phyloP scores from a whole-genome alignment of 2,797 vertebrate species.

The Sebastes cheni region DNA sequence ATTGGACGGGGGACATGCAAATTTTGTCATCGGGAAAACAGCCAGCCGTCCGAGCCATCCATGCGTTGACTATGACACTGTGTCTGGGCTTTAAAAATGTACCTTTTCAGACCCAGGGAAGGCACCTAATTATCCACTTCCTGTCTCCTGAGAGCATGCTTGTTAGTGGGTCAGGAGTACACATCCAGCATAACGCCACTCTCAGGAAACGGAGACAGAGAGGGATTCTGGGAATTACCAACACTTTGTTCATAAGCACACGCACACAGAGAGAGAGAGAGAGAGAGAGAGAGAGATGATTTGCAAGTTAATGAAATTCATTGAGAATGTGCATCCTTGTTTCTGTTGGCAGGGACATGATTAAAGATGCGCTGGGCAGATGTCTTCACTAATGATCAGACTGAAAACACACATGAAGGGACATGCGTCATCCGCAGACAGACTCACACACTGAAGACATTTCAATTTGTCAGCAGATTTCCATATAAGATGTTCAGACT shows the following conservation, averaged over 20 bases:
- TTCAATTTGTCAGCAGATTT: conserved; percentile 15
- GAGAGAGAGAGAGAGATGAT: background rate
- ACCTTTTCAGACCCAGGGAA: conserved; percentile 37
- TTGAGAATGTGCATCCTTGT: conserved; percentile 39
- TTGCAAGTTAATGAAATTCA: conserved; percentile 65
- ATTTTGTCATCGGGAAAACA: conserved; percentile 20
- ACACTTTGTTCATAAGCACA: conserved; percentile 21
- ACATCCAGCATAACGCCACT: conserved; percentile 28
- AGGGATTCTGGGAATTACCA: conserved; percentile 23
- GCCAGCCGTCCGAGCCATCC: conserved; percentile 2
- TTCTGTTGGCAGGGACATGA: conserved; percentile 55
- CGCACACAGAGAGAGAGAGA: background rate
- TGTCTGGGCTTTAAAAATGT: conserved; percentile 24
- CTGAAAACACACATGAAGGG: conserved; percentile 41
- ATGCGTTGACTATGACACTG: conserved; percentile 15
- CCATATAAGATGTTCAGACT: background rate
- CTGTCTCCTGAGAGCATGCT: conserved; percentile 36
- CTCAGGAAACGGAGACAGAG: conserved; percentile 33
- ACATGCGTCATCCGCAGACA: conserved; percentile 23
- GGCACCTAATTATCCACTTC: conserved; percentile 45
- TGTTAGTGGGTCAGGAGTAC: conserved; percentile 49
- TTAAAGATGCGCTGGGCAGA: conserved; percentile 57
- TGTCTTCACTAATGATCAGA: conserved; percentile 55
- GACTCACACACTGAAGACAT: background rate
- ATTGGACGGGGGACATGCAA: conserved; percentile 52